Conservation (phyloP, 1,140 invertebrate species). For the Bombus pascuorum region DNA sequence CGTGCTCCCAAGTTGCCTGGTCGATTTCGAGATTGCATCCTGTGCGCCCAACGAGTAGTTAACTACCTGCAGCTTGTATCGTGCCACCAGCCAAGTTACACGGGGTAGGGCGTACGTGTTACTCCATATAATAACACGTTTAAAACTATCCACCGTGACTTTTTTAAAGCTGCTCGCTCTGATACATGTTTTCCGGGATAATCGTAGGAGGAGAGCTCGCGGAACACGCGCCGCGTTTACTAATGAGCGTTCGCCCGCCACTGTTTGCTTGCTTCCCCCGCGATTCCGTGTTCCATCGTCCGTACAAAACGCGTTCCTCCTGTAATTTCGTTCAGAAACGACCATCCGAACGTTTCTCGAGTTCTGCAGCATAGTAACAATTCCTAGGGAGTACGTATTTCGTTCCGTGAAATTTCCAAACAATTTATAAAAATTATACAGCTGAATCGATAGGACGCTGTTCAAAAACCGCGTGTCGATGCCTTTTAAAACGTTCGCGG, state of each 20-base stretch:
- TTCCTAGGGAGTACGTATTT: background rate
- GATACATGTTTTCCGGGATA: slow-evolving; percentile 16
- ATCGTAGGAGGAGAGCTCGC: slow-evolving; percentile 16
- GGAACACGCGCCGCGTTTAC: background rate
- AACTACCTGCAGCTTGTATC: slow-evolving; percentile 65
- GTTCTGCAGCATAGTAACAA: too few relatives aligned
- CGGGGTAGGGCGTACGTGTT: slow-evolving; percentile 39
- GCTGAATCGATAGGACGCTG: too few relatives aligned
- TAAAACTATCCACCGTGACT: slow-evolving; percentile 60
- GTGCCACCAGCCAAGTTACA: background rate
- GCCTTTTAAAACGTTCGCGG: background rate
- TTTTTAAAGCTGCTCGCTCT: slow-evolving; percentile 50
- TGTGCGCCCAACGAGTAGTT: slow-evolving; percentile 34
- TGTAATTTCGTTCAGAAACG: background rate
- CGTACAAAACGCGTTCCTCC: background rate
- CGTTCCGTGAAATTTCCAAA: background rate
- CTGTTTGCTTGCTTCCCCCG: background rate
- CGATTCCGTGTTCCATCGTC: background rate
- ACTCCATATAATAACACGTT: slow-evolving; percentile 58
- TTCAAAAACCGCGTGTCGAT: background rate
- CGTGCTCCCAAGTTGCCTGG: slow-evolving; percentile 54
- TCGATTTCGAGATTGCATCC: slow-evolving; percentile 56
- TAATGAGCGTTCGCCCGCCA: background rate
- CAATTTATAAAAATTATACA: too few relatives aligned
- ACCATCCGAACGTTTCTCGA: background rate